These are phyloP conservation scores for Chrysolophus pictus DNA, from an alignment of 2,797 vertebrate species.

Conservation along the genomic window DNA sequence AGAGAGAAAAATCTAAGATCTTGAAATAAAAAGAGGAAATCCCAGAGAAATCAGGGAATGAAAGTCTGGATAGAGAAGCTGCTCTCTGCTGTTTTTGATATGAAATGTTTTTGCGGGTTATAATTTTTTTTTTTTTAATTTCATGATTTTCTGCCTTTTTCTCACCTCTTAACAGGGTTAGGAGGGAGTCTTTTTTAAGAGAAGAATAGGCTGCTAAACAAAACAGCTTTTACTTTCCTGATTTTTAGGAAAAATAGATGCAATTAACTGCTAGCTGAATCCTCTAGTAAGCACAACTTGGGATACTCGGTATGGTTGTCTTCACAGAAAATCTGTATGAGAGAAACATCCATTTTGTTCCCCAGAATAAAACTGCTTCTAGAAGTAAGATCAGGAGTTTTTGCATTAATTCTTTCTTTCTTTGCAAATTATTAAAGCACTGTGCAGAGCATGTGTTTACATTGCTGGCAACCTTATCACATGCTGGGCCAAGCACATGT, in stretches of 20 bases:
- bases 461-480: background rate
- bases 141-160: background rate
- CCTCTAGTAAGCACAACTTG: background rate
- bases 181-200: background rate
- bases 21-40: background rate
- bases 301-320: rapidly evolving
- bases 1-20: slow-evolving; percentile 24
- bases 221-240: background rate
- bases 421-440: background rate
- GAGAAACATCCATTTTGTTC: background rate
- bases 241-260: background rate
- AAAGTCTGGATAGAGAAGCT: slow-evolving; percentile 77
- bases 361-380: background rate
- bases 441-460: background rate
- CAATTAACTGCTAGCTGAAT: background rate
- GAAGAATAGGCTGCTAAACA: background rate
- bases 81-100: slow-evolving; percentile 45
- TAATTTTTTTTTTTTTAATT: background rate
- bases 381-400: background rate
- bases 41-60: slow-evolving; percentile 73
- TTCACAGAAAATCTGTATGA: background rate
- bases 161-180: background rate
- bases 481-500: background rate
- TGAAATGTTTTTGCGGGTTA: slow-evolving; percentile 26
- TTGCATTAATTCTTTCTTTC: background rate